Evolutionary conservation across 1,140 invertebrate genomes (phyloP), one percentile per base, ranked within the genome.

Genomic region (Trichonephila clavata): DNA sequence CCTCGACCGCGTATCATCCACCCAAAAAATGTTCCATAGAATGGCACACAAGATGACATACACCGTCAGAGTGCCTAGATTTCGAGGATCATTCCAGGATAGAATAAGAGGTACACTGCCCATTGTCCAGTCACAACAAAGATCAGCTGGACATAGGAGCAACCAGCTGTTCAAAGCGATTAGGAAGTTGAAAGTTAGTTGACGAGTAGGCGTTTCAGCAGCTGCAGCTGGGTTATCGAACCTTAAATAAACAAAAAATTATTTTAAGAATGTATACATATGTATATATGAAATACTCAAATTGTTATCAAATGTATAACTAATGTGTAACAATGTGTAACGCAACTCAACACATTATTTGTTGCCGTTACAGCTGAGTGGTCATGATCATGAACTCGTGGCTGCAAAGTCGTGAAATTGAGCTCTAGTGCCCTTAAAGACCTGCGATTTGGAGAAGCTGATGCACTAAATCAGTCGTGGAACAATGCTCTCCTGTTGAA

Each of bases 71-170:
- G 98, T 99, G 5, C 97, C 97, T 21, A 99, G 94, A 96, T 99
- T 99, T 77, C 99, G 96, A 1, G 96, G 95, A 96, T 99, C 99
- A 0, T 96, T 94, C 95, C 98, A 97, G 63, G 97, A 97, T 94
- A 97, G 97, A 16, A 99, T 96, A 18, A 99, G 95, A 0, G 98
- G 98, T 83, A 99, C 97, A 57, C 98, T 99, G 63, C 98, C 98
- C 99, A 99, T 99, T 71, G 99, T 99, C 99, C 92, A 93, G 57
- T 93, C 99, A 96, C 98, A 99, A 96, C 98, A 99, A 21, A 99
- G 97, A 95, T 98, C 97, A 93, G 97, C 97, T 14, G 99, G 99
- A 95, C 98, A 97, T 65, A 99, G 96, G 71, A 99, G 96, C 68
- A 99, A 96, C 97, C 98, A 99, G 57, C 97, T 96, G 96, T 99